Conservation (phyloP, 2,888 invertebrate genomes). For the Lasioglossum marginatum region DNA sequence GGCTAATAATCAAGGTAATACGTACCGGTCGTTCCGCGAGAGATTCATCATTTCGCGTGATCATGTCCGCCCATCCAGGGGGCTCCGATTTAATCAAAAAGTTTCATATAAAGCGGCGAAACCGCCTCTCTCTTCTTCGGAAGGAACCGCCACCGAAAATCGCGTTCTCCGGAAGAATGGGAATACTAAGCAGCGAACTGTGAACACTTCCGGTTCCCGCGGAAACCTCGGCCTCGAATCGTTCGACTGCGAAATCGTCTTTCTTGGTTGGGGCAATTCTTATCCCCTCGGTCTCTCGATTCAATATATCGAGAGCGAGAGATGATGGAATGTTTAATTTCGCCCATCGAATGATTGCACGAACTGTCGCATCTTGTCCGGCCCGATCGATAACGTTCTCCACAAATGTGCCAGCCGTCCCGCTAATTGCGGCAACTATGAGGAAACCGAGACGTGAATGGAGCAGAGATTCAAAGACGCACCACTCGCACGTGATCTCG, state of each 20-base stretch:
- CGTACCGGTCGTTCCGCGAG: background rate
- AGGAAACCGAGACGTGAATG: slow-evolving; percentile 13
- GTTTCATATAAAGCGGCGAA: slow-evolving; percentile 15
- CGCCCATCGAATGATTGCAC: slow-evolving; percentile 1
- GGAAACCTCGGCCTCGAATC: slow-evolving; percentile 70
- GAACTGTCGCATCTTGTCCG: background rate
- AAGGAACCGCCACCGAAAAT: slow-evolving; percentile 11
- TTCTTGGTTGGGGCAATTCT: background rate
- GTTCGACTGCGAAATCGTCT: slow-evolving; percentile 76
- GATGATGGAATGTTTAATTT: slow-evolving; percentile 31
- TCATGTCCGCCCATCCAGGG: background rate
- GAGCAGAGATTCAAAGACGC: background rate
- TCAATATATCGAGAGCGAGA: slow-evolving; percentile 4
- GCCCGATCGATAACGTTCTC: background rate
- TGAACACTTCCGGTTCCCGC: slow-evolving; percentile 71
- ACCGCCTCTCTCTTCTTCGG: background rate
- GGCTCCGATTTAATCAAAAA: slow-evolving; percentile 38
- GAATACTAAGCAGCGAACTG: slow-evolving; percentile 66
- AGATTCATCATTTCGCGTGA: background rate
- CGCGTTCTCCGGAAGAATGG: slow-evolving; percentile 27
- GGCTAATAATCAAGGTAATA: slow-evolving; percentile 15
- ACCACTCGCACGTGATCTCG: background rate
- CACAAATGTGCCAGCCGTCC: background rate
- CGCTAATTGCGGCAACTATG: background rate
- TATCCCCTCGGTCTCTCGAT: background rate